Base-by-base conservation (phyloP, 2,888 invertebrate genomes). In the Dryococelus australis region DNA sequence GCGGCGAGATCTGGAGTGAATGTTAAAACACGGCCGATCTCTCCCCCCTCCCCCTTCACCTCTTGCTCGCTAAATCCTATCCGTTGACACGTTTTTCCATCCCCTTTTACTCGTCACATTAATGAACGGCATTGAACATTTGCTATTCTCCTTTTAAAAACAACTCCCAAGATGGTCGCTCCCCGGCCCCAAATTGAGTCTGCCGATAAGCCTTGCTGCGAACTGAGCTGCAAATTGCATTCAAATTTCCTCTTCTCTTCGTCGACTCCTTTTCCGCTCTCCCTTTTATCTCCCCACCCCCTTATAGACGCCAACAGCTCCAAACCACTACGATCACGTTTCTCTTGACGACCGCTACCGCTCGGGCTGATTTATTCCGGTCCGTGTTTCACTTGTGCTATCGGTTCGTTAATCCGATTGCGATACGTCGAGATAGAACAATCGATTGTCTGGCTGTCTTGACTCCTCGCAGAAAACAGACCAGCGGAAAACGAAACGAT, bases 141-240 rank as follows among this genome's bases (percentile, higher is more conserved):
- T 83, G 83, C 83, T 43, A 83, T 83, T 83, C 83, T 83, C 83
- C 43, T 83, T 83, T 83, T 83, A 83, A 83, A 83, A 83, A 65
- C 65, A 65, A 65, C 65, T 65, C 24, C 20, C 65, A 65, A 65
- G 65, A 65, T 65, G 65, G 65, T 65, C 65, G 65, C 65, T 5
- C 65, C 65, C 16, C 65, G 65, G 65, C 20, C 65, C 65, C 20
- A 65, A 65, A 65, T 65, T 65, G 65, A 65, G 65, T 65, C 65
- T 65, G 65, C 65, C 65, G 65, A 65, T 65, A 65, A 65, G 65
- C 65, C 65, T n/a, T 24, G 65, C 65, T 65, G 65, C 65, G 65
- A 65, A 65, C 65, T 16, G 65, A 65, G 65, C 65, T 65, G 65
- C 65, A 65, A 65, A 65, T 65, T 65, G 65, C 65, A 65, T 65